Base-by-base conservation (phyloP, 2,888 invertebrate genomes). In the Ligdia adustata region DNA sequence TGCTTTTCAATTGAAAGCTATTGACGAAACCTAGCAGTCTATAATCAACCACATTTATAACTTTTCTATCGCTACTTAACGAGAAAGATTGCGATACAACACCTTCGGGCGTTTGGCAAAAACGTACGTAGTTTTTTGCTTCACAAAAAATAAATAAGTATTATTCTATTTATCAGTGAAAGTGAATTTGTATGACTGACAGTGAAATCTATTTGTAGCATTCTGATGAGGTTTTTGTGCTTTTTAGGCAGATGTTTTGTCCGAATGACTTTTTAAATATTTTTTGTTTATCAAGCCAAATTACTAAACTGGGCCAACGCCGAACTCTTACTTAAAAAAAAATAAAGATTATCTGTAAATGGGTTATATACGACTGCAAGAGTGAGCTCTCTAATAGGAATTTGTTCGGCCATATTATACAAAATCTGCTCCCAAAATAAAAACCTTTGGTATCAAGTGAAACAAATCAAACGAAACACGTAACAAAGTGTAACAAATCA, bases 401-500 rank as follows among this genome's bases (percentile, higher is more conserved):
- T n/a, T n/a, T n/a, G n/a, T n/a, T n/a, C n/a, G n/a, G n/a, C n/a
- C n/a, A n/a, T n/a, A n/a, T n/a, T n/a, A n/a, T n/a, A n/a, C n/a
- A n/a, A n/a, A n/a, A n/a, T n/a, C 22, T 22, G 12, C 13, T 31
- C 13, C 29, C 29, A 39, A 13, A 27, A 61, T 57, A 51, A 61
- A 18, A 18, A 58, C 53, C 44, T 49, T 29, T 50, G 7, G 57
- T 60, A 65, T 66, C 70, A 66, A 64, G 60, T 64, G 60, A 66
- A 66, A 68, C 69, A 71, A 72, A 73, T 72, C 72, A 70, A 55
- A 55, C 12, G 58, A 57, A 64, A 70, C 66, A 64, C 64, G 52
- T 64, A 70, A 72, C 69, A 69, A 63, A 66, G 62, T 69, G 68
- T 69, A 67, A 53, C 48, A 73, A 74, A 74, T 72, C 69, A 70